Evolutionary conservation across 2,797 vertebrate species (phyloP).

Genomic region (Xenopus petersii): DNA sequence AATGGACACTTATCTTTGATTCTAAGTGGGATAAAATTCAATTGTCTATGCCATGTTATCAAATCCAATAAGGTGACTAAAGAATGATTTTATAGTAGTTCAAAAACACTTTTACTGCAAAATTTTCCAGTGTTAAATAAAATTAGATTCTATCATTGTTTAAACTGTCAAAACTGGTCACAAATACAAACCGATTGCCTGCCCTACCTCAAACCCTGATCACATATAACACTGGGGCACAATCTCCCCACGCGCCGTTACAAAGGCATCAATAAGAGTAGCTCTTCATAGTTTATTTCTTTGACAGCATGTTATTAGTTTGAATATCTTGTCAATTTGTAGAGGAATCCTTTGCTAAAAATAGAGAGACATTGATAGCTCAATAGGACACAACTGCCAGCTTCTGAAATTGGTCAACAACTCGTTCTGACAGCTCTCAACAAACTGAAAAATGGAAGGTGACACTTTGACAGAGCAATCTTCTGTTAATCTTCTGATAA

Average conservation of each 20-base stretch:
- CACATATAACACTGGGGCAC: conserved; percentile 24
- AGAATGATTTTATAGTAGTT: background rate
- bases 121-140: conserved; percentile 9
- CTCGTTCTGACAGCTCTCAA: conserved; percentile 43
- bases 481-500: conserved; percentile 50
- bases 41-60: conserved; percentile 43
- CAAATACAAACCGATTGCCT: conserved; percentile 26
- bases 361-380: conserved; percentile 50
- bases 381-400: conserved; percentile 42
- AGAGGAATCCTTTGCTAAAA: conserved; percentile 53
- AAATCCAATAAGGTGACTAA: conserved; percentile 22
- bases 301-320: conserved; percentile 57
- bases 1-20: background rate
- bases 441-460: conserved; percentile 41
- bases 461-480: conserved; percentile 39
- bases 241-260: conserved; percentile 9
- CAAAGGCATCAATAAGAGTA: conserved; percentile 26
- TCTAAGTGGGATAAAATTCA: conserved; percentile 35
- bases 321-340: conserved; percentile 55
- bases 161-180: background rate
- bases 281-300: conserved; percentile 43
- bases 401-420: conserved; percentile 47
- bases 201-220: conserved; percentile 41
- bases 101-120: background rate
- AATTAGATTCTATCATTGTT: conserved; percentile 1